A percentile compares a stretch with the other conserved stretches of the same genome.
Evolutionary conservation across 2,797 vertebrate species (phyloP).

Genomic region (Arvicola amphibius): DNA sequence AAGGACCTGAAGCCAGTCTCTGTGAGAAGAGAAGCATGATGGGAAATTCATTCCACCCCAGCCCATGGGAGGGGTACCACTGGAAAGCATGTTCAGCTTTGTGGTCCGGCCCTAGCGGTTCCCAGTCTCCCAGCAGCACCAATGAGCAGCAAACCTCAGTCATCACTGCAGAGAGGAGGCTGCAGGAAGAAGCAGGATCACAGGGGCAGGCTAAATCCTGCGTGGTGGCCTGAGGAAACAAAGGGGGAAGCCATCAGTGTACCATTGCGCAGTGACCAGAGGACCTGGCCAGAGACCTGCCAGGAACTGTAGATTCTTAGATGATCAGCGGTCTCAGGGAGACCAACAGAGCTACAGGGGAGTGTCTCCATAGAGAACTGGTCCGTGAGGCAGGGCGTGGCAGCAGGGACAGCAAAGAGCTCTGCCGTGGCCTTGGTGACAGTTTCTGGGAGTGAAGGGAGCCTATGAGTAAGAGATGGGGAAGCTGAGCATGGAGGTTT

Average conservation of each 20-base stretch:
- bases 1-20: background rate
- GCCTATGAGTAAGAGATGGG: rapidly evolving
- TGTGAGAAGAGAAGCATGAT: background rate
- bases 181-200: background rate
- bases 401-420: rapidly evolving
- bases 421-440: background rate
- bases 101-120: rapidly evolving
- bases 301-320: background rate
- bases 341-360: rapidly evolving
- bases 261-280: background rate
- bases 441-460: background rate
- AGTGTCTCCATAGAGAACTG: background rate
- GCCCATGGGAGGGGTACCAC: background rate
- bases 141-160: background rate
- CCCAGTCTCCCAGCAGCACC: rapidly evolving
- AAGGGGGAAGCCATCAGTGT: background rate
- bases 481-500: rapidly evolving
- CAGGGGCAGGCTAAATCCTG: too few relatives aligned
- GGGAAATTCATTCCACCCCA: background rate
- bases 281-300: background rate
- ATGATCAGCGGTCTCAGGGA: background rate
- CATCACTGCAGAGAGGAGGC: background rate
- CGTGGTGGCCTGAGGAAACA: background rate
- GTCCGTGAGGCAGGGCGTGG: background rate
- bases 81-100: background rate